A percentile compares a stretch with the other conserved stretches of the same genome.
phyloP scores from a whole-genome alignment of 2,888 invertebrate species.

The Plagodis pulveraria region DNA sequence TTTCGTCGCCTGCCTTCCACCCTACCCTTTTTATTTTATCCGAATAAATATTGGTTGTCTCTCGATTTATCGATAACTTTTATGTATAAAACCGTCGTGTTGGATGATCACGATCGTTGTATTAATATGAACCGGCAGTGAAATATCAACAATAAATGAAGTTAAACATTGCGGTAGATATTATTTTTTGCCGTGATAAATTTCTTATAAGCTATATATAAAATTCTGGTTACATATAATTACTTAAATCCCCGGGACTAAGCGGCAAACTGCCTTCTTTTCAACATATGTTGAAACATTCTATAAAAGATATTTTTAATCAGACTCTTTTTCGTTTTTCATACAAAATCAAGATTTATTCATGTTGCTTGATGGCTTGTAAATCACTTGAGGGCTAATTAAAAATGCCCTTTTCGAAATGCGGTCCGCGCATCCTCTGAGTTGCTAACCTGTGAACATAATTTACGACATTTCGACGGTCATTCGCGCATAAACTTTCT shows the following conservation, averaged over 20 bases:
- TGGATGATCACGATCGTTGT: conserved; percentile 75
- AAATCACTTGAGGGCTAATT: conserved; percentile 78
- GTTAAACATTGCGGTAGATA: conserved; percentile 32
- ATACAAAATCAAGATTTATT: conserved; percentile 59
- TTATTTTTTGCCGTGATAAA: not conserved
- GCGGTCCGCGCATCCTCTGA: conserved; percentile 49
- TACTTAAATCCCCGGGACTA: not conserved
- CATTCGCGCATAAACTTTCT: conserved; percentile 79
- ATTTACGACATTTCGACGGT: conserved; percentile 76
- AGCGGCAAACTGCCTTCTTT: conserved; percentile 29
- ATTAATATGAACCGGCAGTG: conserved; percentile 58
- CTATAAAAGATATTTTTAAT: conserved; percentile 35
- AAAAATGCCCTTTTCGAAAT: conserved; percentile 69
- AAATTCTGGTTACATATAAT: too few species aligned
- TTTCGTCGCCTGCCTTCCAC: conserved; percentile 78
- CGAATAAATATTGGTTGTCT: conserved; percentile 58
- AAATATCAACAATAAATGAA: conserved; percentile 56
- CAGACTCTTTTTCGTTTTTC: conserved; percentile 43
- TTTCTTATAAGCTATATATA: not conserved
- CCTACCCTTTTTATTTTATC: conserved; percentile 61
- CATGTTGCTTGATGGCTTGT: conserved; percentile 66
- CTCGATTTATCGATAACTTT: conserved; percentile 76
- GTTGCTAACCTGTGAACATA: conserved; percentile 71
- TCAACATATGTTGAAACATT: conserved; percentile 17
- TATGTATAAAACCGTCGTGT: conserved; percentile 74